phyloP scores from a whole-genome alignment of 2,113 vertebrate species.

The Pongo abelii region DNA sequence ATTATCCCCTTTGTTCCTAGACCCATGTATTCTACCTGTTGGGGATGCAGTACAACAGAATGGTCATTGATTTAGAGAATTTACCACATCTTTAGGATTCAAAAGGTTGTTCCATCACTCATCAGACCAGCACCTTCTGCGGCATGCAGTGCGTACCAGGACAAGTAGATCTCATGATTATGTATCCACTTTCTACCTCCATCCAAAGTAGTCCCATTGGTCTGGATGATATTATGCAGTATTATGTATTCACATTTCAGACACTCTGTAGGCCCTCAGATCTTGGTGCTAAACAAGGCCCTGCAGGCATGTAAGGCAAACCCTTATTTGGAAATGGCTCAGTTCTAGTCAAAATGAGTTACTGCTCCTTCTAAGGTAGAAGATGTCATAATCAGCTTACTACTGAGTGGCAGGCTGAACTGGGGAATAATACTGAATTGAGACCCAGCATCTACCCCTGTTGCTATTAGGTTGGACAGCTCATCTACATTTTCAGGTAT shows the following conservation, averaged over 20 bases:
- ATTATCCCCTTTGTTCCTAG: background rate
- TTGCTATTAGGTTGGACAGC: background rate
- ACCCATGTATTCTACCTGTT: background rate
- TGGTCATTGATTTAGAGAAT: background rate
- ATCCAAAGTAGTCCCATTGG: background rate
- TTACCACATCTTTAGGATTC: background rate
- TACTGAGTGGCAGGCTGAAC: background rate
- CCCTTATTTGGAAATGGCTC: background rate
- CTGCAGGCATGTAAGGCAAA: background rate
- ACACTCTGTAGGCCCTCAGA: background rate
- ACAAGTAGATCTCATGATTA: background rate
- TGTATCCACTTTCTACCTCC: background rate
- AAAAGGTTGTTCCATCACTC: background rate
- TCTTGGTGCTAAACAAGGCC: background rate
- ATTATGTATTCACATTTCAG: background rate
- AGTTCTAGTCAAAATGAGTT: background rate
- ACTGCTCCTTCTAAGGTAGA: background rate
- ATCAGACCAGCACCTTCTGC: background rate
- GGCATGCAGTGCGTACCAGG: accelerated
- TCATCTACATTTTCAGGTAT: background rate
- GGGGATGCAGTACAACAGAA: background rate
- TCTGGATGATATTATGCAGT: background rate
- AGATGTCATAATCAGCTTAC: background rate
- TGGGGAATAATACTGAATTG: background rate
- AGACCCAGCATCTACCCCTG: background rate